Evolutionary conservation across 53 echinoderm and acorn worm genomes (phyloP), one percentile per base, ranked within the genome.

Genomic region (Holothuria scabra): DNA sequence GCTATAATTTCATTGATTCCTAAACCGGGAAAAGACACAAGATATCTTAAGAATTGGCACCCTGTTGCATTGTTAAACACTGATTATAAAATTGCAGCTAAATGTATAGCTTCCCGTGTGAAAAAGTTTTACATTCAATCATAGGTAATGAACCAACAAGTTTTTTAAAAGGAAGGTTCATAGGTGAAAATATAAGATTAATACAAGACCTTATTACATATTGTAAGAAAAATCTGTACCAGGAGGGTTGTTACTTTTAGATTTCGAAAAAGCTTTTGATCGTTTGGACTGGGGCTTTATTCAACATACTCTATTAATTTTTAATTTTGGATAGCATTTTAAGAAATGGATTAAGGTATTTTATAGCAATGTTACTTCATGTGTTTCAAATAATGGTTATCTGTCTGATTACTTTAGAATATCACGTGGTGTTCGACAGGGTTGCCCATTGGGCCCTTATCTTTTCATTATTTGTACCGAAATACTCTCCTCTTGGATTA

Each of bases 361-460:
- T n/a, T n/a, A n/a, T n/a, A n/a, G n/a, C n/a, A n/a, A n/a, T 9
- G 67, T 66, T 66, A 12, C 67, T 28, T 28, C 67, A 4, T 66
- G 67, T 29, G 67, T 66, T 4, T 66, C 16, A 66, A 12, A 66
- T 66, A 66, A 66, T 66, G 67, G 28, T 24, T 66, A 66, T 66
- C 28, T n/a, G n/a, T n/a, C n/a, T n/a, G n/a, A n/a, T n/a, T n/a
- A n/a, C n/a, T n/a, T n/a, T n/a, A n/a, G n/a, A 5, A 30, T 66
- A 23, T 66, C 67, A 66, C 67, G 16, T 66, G 67, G 67, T 66
- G 67, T 66, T 66, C 67, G 67, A 24, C 67, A 66, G 2, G 67
- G 28, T 30, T 31, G 29, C 29, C 67, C 28, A n/a, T n/a, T n/a
- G n/a, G n/a, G n/a, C n/a, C n/a, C n/a, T n/a, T n/a, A n/a, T n/a